These are phyloP conservation scores for Platichthys stellatus DNA, from an alignment of 2,113 vertebrate genomes.

Conservation along the genomic window DNA sequence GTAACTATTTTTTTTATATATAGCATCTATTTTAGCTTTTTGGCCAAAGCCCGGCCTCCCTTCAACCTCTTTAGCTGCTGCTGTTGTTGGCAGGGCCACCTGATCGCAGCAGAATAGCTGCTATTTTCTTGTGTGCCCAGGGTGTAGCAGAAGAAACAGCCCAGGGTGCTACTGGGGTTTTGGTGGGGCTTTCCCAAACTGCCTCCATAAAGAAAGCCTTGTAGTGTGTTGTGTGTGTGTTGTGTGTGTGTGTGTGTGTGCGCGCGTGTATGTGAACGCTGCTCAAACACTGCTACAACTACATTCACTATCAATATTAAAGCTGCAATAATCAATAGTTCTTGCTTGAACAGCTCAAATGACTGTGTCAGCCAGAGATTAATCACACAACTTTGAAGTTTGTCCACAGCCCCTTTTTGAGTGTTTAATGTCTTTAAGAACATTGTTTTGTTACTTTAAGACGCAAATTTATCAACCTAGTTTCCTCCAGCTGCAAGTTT, in stretches of 20 bases:
- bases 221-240: constrained; percentile 31
- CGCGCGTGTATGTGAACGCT: neutral
- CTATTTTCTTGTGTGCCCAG: constrained; percentile 61
- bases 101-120: constrained; percentile 62
- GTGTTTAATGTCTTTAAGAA: too few relatives aligned
- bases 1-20: constrained; percentile 64
- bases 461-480: too few relatives aligned
- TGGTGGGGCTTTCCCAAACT: constrained; percentile 74
- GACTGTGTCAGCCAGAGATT: too few relatives aligned
- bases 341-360: too few relatives aligned
- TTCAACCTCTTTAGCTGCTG: constrained; percentile 66
- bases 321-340: too few relatives aligned
- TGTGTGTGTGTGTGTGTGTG: neutral
- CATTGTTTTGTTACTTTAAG: too few relatives aligned
- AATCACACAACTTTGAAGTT: too few relatives aligned
- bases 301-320: neutral
- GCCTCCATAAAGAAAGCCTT: constrained; percentile 66
- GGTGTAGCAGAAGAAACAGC: constrained; percentile 52
- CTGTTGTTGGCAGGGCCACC: constrained; percentile 72
- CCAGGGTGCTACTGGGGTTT: constrained; percentile 61
- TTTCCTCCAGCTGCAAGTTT: too few relatives aligned
- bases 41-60: constrained; percentile 72
- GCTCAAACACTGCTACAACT: neutral
- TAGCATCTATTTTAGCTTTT: constrained; percentile 69
- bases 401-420: too few relatives aligned